Evolutionary conservation across 1,140 invertebrate species (phyloP).

Genomic region (Oedothorax gibbosus): DNA sequence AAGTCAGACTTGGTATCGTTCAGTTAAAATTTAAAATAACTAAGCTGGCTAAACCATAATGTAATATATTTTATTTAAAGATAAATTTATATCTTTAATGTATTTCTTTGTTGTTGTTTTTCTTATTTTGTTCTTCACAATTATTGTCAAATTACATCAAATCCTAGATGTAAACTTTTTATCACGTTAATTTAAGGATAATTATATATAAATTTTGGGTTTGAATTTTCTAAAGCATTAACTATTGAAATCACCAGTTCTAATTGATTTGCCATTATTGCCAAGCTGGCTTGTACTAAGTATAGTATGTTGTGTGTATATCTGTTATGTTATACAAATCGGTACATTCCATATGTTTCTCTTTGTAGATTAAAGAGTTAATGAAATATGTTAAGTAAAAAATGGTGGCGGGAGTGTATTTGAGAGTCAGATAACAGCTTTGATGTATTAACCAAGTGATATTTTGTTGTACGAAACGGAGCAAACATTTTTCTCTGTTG

Average conservation of each 20-base stretch:
- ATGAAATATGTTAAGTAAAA: conserved; percentile 42
- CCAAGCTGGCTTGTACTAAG: background rate
- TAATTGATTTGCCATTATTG: background rate
- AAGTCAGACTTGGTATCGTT: too few relatives aligned
- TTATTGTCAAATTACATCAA: too few relatives aligned
- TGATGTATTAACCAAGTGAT: conserved; percentile 56
- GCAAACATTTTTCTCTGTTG: background rate
- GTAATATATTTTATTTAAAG: too few relatives aligned
- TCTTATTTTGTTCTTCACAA: too few relatives aligned
- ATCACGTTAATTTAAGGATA: too few relatives aligned
- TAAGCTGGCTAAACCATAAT: too few relatives aligned
- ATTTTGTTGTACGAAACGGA: conserved; percentile 40
- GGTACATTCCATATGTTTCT: conserved; percentile 61
- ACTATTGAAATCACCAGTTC: background rate
- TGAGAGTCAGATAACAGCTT: conserved; percentile 36
- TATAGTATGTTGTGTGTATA: conserved; percentile 55
- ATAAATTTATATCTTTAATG: too few relatives aligned
- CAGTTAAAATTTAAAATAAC: too few relatives aligned
- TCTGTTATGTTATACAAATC: conserved; percentile 52
- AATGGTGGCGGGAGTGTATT: conserved; percentile 47
- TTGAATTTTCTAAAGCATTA: too few relatives aligned
- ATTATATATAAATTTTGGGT: too few relatives aligned
- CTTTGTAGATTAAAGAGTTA: conserved; percentile 42
- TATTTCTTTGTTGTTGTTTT: too few relatives aligned
- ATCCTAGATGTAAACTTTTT: too few relatives aligned